These are phyloP conservation scores for Acropternis orthonyx DNA, from an alignment of 2,797 vertebrate genomes.

Conservation along the genomic window DNA sequence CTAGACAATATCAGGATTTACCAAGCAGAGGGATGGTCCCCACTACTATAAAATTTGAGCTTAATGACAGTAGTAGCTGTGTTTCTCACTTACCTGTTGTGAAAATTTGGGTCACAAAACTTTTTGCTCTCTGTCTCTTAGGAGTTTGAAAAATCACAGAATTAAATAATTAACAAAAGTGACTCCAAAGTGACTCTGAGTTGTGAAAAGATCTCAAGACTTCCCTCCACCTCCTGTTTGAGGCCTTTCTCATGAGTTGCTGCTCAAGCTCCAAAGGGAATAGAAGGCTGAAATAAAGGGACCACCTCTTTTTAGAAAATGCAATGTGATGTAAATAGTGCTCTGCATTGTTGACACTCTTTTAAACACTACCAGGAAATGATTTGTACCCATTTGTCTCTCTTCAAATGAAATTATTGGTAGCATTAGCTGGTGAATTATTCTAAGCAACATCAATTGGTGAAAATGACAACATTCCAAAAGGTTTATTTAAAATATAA, in stretches of 20 bases:
- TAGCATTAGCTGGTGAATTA: constrained; percentile 23
- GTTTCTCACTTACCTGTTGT: not conserved
- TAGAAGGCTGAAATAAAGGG: not conserved
- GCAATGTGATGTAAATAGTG: not conserved
- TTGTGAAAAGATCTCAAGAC: not conserved
- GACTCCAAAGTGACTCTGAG: not conserved
- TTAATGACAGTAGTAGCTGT: not conserved
- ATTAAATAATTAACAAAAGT: not conserved
- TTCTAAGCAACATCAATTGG: constrained; percentile 6
- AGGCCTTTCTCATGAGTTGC: not conserved
- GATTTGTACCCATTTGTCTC: not conserved
- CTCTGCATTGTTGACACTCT: not conserved
- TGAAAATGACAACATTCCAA: constrained; percentile 52
- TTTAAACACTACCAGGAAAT: not conserved
- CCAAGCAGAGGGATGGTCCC: not conserved
- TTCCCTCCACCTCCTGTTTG: not conserved
- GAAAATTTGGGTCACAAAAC: not conserved
- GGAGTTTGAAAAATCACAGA: not conserved
- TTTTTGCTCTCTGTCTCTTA: not conserved
- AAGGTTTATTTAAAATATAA: constrained; percentile 41
- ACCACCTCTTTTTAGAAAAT: not conserved
- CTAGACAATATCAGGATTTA: not conserved
- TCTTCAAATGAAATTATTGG: constrained; percentile 1
- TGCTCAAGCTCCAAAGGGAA: not conserved
- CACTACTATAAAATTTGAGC: not conserved